Base-by-base conservation (phyloP, 2,888 invertebrate species). In the Augiades crinisus region DNA sequence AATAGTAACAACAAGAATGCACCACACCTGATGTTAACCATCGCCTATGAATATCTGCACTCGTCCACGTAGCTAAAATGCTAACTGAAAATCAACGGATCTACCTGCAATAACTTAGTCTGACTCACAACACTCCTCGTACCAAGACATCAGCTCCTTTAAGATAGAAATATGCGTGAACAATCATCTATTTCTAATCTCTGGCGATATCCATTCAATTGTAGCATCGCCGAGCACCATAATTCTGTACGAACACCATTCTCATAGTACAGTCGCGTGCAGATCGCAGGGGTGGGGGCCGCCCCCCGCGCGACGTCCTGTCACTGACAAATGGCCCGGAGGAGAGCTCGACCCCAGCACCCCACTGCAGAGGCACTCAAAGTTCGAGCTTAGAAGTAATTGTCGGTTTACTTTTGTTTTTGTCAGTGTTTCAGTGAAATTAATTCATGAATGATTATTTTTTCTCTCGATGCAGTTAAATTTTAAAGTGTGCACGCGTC, bases 321-420 rank as follows among this genome's bases (percentile, higher is more conserved):
- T 83, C 87, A 86, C 86, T 87, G 88, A 88, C 88, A 88, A 88
- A 88, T 88, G 87, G 87, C 84, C 81, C 80, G 85, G 77, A 83
- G 86, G 81, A 83, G 81, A 78, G 74, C 77, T 76, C 82, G 82
- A 85, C 85, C 83, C 81, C 75, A 65, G 74, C 84, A 82, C 87
- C 86, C 87, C 80, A 81, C n/a, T 2, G 19, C 34, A 16, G 17
- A 10, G 41, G 6, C 13, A 6, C 41, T 27, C 19, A 49, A 49
- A 41, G 34, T 43, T 49, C 43, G 10, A 1, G 12, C 13, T 13
- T 27, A 8, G 10, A 19, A 27, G 10, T 2, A 5, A 27, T 10
- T 27, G 5, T 5, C 6, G 4, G 22, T 22, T 5, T 22, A n/a
- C 3, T 10, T 10, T 4, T 27, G 2, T 27, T 10, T n/a, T n/a